Percentiles rank a stretch among this genome's conserved stretches.
Conservation (phyloP, 1,140 invertebrate genomes). For the Bombus confusus region DNA sequence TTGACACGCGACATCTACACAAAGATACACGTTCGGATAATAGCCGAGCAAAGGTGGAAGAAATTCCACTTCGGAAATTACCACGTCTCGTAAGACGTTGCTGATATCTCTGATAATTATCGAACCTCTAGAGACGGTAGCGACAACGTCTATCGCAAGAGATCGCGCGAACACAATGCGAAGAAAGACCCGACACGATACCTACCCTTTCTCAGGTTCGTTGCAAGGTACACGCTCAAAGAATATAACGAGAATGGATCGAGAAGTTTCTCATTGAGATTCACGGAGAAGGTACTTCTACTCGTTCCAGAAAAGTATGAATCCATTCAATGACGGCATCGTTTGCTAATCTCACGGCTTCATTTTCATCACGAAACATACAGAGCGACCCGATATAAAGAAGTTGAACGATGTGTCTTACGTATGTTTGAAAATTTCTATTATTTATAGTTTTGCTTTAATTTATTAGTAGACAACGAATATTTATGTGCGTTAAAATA, state of each 20-base stretch:
- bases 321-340: conserved; percentile 5
- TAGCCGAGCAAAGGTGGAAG: background rate
- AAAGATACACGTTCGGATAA: background rate
- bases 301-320: background rate
- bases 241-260: background rate
- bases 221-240: background rate
- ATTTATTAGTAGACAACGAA: too few species aligned
- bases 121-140: background rate
- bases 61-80: conserved; percentile 35
- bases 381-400: too few species aligned
- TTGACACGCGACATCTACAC: background rate
- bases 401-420: too few species aligned
- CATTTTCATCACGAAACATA: background rate
- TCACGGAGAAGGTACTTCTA: background rate
- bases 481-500: too few species aligned
- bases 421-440: too few species aligned
- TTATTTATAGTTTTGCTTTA: too few species aligned
- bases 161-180: background rate
- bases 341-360: background rate
- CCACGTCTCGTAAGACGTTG: conserved; percentile 2
- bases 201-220: background rate
- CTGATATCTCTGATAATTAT: conserved; percentile 26
- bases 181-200: background rate
- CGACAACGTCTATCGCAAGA: background rate
- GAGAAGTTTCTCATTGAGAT: conserved; percentile 3